Percentiles rank a stretch among this genome's conserved stretches.
Evolutionary conservation across 2,888 invertebrate genomes (phyloP).

Genomic region (Catocala sponsa): DNA sequence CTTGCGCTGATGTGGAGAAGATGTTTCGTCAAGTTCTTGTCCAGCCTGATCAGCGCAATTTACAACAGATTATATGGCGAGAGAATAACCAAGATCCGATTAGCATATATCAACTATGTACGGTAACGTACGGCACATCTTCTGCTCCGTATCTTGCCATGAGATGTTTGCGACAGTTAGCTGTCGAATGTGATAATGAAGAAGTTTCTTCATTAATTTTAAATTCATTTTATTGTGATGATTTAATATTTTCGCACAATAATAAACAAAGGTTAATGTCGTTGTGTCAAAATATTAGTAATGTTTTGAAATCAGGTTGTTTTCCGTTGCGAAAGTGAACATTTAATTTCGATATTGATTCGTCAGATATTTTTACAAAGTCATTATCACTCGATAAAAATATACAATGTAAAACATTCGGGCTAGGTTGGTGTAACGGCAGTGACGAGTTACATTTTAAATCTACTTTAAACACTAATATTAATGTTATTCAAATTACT

Average conservation of each 20-base stretch:
- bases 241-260: no score
- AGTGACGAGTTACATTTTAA: constrained; percentile 8
- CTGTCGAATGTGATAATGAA: neutral
- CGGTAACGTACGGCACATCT: constrained; percentile 11
- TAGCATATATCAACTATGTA: constrained; percentile 4
- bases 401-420: neutral
- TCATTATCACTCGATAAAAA: neutral
- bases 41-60: no score
- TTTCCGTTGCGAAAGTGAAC: no score
- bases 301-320: no score
- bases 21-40: no score
- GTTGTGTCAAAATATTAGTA: no score
- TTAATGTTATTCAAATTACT: neutral
- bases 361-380: neutral
- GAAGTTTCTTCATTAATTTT: neutral
- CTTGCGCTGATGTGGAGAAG: no score
- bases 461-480: constrained; percentile 3
- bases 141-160: constrained; percentile 11
- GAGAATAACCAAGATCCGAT: neutral
- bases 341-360: no score
- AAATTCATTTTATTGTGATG: no score
- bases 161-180: neutral
- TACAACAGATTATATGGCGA: no score
- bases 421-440: constrained; percentile 4
- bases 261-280: no score